A percentile compares a stretch with the other conserved stretches of the same genome.
Conservation (phyloP, 2,797 vertebrate species). For the Crenuchus spilurus region DNA sequence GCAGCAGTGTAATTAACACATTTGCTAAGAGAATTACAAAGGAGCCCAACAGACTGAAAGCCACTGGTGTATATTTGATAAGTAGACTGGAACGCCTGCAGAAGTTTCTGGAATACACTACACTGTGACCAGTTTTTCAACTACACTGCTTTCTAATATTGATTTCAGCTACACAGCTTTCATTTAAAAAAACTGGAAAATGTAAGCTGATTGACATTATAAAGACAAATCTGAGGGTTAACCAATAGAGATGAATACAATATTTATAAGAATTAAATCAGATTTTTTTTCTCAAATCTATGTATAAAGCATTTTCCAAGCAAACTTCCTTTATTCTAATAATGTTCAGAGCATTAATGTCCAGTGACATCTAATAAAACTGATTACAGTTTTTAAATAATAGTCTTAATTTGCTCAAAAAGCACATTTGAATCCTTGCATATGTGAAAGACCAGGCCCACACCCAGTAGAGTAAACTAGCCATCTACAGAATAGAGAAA, state of each 20-base stretch:
- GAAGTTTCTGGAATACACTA: slow-evolving; percentile 54
- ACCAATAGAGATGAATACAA: neutral
- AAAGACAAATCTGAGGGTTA: neutral
- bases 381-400: too few species aligned
- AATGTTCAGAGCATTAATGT: neutral
- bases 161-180: slow-evolving; percentile 26
- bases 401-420: too few species aligned
- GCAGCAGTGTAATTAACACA: slow-evolving; percentile 62
- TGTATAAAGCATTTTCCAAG: neutral
- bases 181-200: neutral
- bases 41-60: slow-evolving; percentile 54
- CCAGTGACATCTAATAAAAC: neutral
- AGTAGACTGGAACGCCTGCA: slow-evolving; percentile 53
- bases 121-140: slow-evolving; percentile 15
- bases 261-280: neutral
- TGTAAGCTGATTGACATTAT: neutral
- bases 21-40: slow-evolving; percentile 52
- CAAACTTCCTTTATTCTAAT: too few species aligned
- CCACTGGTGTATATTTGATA: slow-evolving; percentile 53
- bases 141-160: slow-evolving; percentile 27
- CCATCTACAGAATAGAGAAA: too few species aligned
- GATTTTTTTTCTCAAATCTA: neutral
- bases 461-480: too few species aligned
- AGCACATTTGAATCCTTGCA: too few species aligned
- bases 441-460: too few species aligned